Percentiles rank a stretch among this genome's conserved stretches.
Evolutionary conservation across 2,888 invertebrate genomes (phyloP).

Genomic region (Chloroclysta siterata): DNA sequence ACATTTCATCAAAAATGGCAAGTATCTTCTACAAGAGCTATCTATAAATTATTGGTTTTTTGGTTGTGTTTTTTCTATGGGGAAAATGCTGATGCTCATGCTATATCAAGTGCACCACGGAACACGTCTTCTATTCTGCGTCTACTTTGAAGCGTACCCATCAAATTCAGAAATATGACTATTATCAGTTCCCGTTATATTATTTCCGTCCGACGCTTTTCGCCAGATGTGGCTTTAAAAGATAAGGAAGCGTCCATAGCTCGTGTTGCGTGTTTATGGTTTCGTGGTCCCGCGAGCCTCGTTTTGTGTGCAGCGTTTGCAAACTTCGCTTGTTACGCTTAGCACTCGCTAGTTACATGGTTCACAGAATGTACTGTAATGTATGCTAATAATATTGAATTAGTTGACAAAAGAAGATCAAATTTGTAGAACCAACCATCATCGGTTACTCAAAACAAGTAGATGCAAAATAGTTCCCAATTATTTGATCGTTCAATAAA

Average conservation of each 20-base stretch:
- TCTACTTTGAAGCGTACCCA: no score
- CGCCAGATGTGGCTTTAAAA: not conserved
- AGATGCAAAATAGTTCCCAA: not conserved
- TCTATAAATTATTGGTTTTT: no score
- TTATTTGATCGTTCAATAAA: conserved; percentile 1
- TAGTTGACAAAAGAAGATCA: no score
- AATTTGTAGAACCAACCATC: no score
- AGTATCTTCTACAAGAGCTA: no score
- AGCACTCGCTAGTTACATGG: conserved; percentile 3
- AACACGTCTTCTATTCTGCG: no score
- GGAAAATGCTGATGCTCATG: no score
- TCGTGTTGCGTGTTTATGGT: conserved; percentile 25
- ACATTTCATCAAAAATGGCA: no score
- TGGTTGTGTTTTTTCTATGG: no score
- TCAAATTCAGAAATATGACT: not conserved
- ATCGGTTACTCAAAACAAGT: no score
- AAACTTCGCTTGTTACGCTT: conserved; percentile 6
- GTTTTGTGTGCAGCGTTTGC: conserved; percentile 9
- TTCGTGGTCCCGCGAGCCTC: conserved; percentile 23
- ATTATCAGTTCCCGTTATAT: not conserved
- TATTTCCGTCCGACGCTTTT: not conserved
- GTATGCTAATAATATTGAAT: not conserved
- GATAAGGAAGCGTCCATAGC: conserved; percentile 21
- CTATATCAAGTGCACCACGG: no score
- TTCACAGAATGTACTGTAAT: not conserved